Conservation (phyloP, 2,888 invertebrate species). For the Metalampra italica region DNA sequence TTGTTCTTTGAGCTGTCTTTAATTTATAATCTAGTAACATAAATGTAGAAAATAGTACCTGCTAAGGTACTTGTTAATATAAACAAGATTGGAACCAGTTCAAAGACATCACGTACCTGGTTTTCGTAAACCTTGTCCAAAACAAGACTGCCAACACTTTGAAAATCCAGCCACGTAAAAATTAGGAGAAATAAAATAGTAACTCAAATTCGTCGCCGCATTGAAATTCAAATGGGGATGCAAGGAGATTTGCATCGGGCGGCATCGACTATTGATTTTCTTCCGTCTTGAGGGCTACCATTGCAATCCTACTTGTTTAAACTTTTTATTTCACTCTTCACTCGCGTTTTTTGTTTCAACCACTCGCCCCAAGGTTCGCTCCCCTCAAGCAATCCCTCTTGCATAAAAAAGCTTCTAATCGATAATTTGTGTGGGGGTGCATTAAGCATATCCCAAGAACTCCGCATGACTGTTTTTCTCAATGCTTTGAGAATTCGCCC, state of each 20-base stretch:
- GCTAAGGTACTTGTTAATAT: too few species aligned
- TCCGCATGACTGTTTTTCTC: constrained; percentile 70
- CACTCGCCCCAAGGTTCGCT: constrained; percentile 65
- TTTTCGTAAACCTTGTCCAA: neutral
- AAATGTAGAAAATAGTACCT: too few species aligned
- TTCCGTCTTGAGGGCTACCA: constrained; percentile 68
- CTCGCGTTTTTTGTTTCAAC: constrained; percentile 77
- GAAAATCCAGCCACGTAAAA: constrained; percentile 25
- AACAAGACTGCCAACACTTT: neutral
- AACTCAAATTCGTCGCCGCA: constrained; percentile 56
- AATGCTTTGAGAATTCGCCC: constrained; percentile 69
- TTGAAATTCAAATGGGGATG: constrained; percentile 74
- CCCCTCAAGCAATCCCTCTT: constrained; percentile 74
- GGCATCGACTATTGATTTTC: constrained; percentile 75
- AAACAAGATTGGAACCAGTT: too few species aligned
- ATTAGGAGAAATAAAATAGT: constrained; percentile 50
- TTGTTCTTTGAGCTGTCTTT: too few species aligned
- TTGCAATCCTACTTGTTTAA: constrained; percentile 75
- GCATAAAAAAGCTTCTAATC: constrained; percentile 80
- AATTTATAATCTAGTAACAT: too few species aligned
- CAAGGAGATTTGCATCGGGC: constrained; percentile 71
- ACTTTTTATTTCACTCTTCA: constrained; percentile 78
- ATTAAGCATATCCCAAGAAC: constrained; percentile 76
- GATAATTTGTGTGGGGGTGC: constrained; percentile 79
- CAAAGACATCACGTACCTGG: neutral